Conservation (phyloP, 2,888 invertebrate genomes). For the Drosophila sordidapex region DNA sequence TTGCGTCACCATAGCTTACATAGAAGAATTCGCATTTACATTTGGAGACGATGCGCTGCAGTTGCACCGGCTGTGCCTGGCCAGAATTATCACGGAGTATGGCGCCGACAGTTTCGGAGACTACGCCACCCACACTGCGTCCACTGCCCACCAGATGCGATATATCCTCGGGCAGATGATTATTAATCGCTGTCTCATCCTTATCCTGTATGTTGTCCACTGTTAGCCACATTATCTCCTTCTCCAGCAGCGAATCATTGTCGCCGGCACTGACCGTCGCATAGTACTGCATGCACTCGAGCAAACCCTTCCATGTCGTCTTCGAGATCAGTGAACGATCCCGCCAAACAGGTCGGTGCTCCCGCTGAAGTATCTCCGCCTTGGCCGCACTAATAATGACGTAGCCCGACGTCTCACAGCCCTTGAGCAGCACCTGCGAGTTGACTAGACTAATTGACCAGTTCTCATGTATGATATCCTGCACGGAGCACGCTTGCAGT, state of each 20-base stretch:
- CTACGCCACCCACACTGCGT: conserved; percentile 98
- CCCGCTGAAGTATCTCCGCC: conserved; percentile 95
- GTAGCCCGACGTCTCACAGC: conserved; percentile 98
- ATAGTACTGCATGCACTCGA: conserved; percentile 99
- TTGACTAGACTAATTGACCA: conserved; percentile 92
- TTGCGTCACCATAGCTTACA: conserved; percentile 94
- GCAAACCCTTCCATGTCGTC: conserved; percentile 97
- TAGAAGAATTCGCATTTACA: conserved; percentile 99
- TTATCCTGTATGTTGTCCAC: conserved; percentile 96
- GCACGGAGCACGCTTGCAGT: conserved; percentile 93
- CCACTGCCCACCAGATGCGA: conserved; percentile 96
- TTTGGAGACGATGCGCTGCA: conserved; percentile 98
- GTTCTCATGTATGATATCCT: conserved; percentile 96
- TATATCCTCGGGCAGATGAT: conserved; percentile 93
- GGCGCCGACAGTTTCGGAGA: conserved; percentile 95
- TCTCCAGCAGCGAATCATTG: conserved; percentile 89
- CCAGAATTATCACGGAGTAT: conserved; percentile 88
- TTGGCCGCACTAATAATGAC: conserved; percentile 98
- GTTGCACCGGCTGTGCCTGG: conserved; percentile 87
- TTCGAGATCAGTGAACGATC: conserved; percentile 95
- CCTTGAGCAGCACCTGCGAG: conserved; percentile 92
- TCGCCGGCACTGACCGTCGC: conserved; percentile 96
- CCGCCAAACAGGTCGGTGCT: conserved; percentile 95
- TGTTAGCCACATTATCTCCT: conserved; percentile 98
- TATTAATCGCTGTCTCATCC: conserved; percentile 91